Percentiles rank a stretch among this genome's conserved stretches.
These are phyloP conservation scores for Harpegnathos saltator DNA, from an alignment of 1,140 invertebrate genomes.

Conservation along the genomic window DNA sequence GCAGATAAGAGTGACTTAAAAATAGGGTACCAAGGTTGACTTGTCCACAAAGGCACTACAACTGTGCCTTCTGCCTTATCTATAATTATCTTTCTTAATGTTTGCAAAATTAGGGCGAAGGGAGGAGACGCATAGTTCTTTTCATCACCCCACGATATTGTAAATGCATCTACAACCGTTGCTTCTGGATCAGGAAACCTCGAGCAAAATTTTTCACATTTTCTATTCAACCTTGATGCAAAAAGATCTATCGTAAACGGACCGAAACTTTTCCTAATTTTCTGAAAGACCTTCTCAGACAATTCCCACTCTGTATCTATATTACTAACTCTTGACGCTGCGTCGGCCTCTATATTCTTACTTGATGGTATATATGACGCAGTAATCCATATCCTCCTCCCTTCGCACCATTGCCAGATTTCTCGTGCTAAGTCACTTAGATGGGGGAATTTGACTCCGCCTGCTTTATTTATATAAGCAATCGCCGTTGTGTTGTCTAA, in stretches of 20 bases:
- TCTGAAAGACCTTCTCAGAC: not conserved
- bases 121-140: slow-evolving; percentile 3
- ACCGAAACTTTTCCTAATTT: not conserved
- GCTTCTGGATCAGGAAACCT: no score
- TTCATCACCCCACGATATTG: not conserved
- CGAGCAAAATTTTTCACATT: no score
- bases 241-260: no score
- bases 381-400: no score
- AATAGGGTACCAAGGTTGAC: slow-evolving; percentile 19
- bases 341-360: no score
- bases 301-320: slow-evolving; percentile 2
- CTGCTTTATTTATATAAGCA: slow-evolving; percentile 23
- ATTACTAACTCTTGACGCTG: no score
- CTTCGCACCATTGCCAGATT: no score
- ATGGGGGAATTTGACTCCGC: not conserved
- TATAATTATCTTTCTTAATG: not conserved
- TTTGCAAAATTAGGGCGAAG: not conserved
- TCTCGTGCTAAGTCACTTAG: no score
- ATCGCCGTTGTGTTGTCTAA: no score
- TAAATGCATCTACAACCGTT: no score
- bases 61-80: not conserved
- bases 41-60: not conserved
- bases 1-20: not conserved
- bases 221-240: no score
- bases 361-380: no score